Evolutionary conservation across 37 sponge, comb jelly and placozoan species (phyloP).

Genomic region (Spongia lamella): DNA sequence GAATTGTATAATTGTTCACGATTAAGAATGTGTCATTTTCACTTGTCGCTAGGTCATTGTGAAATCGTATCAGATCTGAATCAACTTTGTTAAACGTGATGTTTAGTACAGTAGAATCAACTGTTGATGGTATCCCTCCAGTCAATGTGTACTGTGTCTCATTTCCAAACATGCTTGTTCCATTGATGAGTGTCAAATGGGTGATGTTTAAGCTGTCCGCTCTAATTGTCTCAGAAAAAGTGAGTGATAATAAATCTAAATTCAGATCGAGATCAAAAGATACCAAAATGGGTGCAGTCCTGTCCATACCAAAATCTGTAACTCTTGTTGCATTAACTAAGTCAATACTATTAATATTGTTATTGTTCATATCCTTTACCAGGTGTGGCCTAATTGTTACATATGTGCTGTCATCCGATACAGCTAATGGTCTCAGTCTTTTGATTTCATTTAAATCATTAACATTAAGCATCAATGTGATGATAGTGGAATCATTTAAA

Average conservation of each 20-base stretch:
- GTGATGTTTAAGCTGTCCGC: slow-evolving; percentile 60
- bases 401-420: slow-evolving; percentile 47
- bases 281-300: slow-evolving; percentile 45
- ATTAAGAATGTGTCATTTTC: slow-evolving; percentile 47
- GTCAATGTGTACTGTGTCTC: slow-evolving; percentile 61
- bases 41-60: slow-evolving; percentile 56
- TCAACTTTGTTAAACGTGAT: slow-evolving; percentile 81
- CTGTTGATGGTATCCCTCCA: slow-evolving; percentile 64
- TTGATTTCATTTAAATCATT: slow-evolving; percentile 80
- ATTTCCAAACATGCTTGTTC: slow-evolving; percentile 5
- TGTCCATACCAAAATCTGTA: slow-evolving; percentile 44
- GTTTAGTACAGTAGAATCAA: slow-evolving; percentile 57
- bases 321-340: slow-evolving; percentile 29
- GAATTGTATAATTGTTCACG: slow-evolving; percentile 38
- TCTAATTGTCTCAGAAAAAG: slow-evolving; percentile 83
- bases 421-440: slow-evolving; percentile 46
- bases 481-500: slow-evolving; percentile 63
- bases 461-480: slow-evolving; percentile 49
- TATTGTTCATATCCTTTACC: slow-evolving; percentile 72
- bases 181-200: slow-evolving; percentile 39
- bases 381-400: slow-evolving; percentile 28
- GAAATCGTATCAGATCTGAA: slow-evolving; percentile 80
- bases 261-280: slow-evolving; percentile 80
- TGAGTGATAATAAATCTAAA: slow-evolving; percentile 62
- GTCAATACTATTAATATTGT: slow-evolving; percentile 30